Base-by-base conservation (phyloP, 1,140 invertebrate genomes). In the Drosophila kohkoa region DNA sequence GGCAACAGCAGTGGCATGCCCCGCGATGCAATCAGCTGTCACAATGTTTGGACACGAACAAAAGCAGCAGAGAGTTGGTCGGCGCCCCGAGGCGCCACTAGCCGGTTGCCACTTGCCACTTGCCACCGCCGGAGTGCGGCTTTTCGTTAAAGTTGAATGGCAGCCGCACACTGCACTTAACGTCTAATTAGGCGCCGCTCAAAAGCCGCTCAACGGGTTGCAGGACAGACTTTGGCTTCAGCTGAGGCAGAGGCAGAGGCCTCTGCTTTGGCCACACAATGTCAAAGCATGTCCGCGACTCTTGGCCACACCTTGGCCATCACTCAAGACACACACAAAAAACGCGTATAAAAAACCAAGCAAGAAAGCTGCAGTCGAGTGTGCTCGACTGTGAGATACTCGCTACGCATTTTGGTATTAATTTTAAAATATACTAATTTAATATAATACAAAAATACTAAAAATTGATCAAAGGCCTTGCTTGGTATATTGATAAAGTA, bases 161-260 rank as follows among this genome's bases (percentile, higher is more conserved):
- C 32, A 62, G 75, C 79, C 79, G 76, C 55, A 60, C 32, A 49
- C 48, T 62, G 79, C 77, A 86, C 82, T 88, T 82, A 88, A 79
- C 58, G 82, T 87, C 80, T 87, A 87, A 87, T 87, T 87, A 87
- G 83, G 74, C 83, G 77, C 79, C 83, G 76, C 82, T 71, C 46
- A 87, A 86, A 86, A 88, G 82, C 82, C 59, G 68, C 82, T 83
- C 80, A 83, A 83, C 83, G 77, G 74, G 72, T 87, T 65, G 62
- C 32, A n/a, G 30, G 28, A 5, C 20, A 7, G 20, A 13, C 51
- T 46, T 20, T 46, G 45, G n/a, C 13, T 45, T 4, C 49, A 28
- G 6, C 52, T 57, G 20, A 20, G 20, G 3, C 20, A 20, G 20
- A 20, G 20, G 20, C 20, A 3, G 20, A 25, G 43, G 35, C 8